Evolutionary conservation across 2,888 invertebrate species (phyloP).

Genomic region (Himalopsyche anomala): DNA sequence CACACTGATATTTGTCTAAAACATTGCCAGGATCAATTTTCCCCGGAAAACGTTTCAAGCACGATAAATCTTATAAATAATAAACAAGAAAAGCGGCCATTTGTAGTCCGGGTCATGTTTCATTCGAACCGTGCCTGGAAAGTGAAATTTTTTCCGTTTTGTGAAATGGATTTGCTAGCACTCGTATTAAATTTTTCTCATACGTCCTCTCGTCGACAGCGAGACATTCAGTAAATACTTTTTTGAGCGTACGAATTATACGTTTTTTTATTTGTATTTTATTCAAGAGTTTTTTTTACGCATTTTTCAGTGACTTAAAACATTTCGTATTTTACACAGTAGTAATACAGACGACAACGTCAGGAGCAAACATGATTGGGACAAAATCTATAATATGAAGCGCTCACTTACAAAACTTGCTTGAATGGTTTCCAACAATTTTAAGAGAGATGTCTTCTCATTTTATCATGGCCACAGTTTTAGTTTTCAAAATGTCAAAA

Average conservation of each 20-base stretch:
- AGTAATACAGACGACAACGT: no score
- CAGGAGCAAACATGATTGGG: no score
- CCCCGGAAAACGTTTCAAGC: not conserved
- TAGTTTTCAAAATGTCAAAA: no score
- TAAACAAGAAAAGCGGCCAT: slow-evolving; percentile 1
- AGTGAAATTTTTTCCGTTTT: slow-evolving; percentile 10
- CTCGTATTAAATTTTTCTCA: slow-evolving; percentile 12
- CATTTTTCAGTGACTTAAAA: not conserved
- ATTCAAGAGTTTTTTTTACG: not conserved
- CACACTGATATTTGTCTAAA: not conserved
- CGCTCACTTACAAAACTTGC: no score
- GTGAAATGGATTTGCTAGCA: not conserved
- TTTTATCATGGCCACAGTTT: no score
- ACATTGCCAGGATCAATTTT: not conserved
- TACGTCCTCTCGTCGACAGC: not conserved
- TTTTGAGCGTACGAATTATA: not conserved
- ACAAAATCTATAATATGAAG: no score
- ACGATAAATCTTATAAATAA: slow-evolving; percentile 26
- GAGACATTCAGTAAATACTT: slow-evolving; percentile 12
- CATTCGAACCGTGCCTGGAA: not conserved
- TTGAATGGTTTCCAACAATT: no score
- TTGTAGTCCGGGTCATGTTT: not conserved
- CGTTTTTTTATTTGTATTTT: slow-evolving; percentile 6
- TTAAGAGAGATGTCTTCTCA: no score
- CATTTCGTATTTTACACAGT: not conserved